Conservation (phyloP, 2,113 vertebrate genomes). For the Centrocercus urophasianus region DNA sequence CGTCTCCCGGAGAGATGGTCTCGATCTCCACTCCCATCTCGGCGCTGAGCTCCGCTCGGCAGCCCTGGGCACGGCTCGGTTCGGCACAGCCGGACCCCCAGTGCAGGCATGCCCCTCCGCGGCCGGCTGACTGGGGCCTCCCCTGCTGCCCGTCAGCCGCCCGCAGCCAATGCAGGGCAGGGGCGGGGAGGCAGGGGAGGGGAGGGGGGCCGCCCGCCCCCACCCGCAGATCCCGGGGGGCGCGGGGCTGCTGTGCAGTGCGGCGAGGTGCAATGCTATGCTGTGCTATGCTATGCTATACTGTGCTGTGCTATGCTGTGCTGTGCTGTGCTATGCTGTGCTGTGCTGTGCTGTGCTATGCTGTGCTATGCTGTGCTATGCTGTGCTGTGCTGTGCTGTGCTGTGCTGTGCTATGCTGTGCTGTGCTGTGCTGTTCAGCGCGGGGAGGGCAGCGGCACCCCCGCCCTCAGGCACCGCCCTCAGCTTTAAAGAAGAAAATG, state of each 20-base stretch:
- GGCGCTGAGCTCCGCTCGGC: background rate
- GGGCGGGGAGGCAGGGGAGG: conserved; percentile 8
- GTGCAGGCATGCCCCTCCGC: background rate
- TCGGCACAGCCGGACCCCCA: background rate
- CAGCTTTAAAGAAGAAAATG: background rate
- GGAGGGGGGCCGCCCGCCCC: background rate
- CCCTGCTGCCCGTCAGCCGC: conserved; percentile 33
- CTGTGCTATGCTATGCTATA: no score
- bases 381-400: no score
- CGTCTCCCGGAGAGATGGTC: conserved; percentile 95
- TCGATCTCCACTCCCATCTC: conserved; percentile 95
- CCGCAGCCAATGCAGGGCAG: conserved; percentile 44
- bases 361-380: no score
- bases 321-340: no score
- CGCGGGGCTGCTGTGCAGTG: no score
- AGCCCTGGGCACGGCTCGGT: background rate
- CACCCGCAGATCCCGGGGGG: background rate
- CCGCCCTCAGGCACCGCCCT: no score
- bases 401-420: no score
- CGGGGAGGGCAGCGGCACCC: no score
- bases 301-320: no score
- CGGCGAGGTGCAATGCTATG: no score
- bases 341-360: no score
- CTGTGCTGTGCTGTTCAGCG: no score
- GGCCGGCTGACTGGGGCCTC: background rate